Evolutionary conservation across 2,113 vertebrate genomes (phyloP).

Genomic region (cat (Felis catus)): DNA sequence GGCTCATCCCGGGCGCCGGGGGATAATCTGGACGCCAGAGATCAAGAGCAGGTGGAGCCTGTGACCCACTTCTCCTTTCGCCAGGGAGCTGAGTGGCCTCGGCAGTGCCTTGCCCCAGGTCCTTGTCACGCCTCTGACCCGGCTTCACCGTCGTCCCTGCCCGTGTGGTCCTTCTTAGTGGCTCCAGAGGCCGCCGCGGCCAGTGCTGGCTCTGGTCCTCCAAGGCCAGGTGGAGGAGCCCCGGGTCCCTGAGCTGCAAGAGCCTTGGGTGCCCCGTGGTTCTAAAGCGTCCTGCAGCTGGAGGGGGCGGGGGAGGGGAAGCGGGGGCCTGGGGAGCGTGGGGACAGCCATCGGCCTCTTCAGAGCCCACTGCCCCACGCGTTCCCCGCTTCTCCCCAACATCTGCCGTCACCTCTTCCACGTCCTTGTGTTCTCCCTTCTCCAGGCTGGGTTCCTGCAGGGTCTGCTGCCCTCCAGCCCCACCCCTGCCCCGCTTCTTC

Average conservation of each 20-base stretch:
- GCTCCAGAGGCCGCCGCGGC: no score
- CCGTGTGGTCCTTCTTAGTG: background rate
- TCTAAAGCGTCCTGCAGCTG: fast-evolving
- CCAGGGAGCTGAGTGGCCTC: background rate
- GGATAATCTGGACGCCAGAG: fast-evolving
- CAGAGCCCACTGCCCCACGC: fast-evolving
- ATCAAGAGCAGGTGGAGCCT: fast-evolving
- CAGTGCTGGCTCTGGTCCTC: background rate
- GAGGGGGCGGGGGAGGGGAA: background rate
- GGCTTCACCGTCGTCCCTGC: fast-evolving
- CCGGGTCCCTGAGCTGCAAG: background rate
- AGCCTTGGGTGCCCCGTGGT: background rate
- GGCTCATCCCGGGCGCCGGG: background rate
- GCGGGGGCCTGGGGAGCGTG: background rate
- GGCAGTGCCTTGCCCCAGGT: no score
- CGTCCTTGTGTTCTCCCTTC: background rate
- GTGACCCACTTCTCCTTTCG: fast-evolving
- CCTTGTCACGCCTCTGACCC: fast-evolving
- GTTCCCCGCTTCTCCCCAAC: background rate
- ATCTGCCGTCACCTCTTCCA: background rate
- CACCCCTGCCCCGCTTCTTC: background rate
- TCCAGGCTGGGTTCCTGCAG: background rate
- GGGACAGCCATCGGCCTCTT: background rate
- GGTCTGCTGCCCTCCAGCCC: fast-evolving
- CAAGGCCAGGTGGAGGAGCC: background rate